These are phyloP conservation scores for Zaprionus lachaisei DNA, from an alignment of 1,140 invertebrate genomes.

Conservation along the genomic window DNA sequence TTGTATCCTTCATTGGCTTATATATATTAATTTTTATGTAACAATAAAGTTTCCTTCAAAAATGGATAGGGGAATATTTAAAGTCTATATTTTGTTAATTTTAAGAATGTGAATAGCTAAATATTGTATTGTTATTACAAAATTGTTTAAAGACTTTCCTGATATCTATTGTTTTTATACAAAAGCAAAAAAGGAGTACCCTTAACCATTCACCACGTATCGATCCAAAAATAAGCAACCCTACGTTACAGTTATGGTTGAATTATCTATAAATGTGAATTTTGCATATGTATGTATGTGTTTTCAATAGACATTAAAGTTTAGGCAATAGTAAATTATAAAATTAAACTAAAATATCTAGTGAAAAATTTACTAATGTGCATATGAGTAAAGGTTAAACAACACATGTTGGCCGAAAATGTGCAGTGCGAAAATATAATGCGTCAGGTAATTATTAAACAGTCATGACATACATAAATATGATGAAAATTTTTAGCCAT, in stretches of 20 bases:
- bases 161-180: neutral
- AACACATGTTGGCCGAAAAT: slow-evolving; percentile 24
- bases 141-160: neutral
- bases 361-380: slow-evolving; percentile 46
- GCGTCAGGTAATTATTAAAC: slow-evolving; percentile 37
- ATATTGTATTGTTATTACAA: too few species aligned
- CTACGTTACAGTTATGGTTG: neutral
- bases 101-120: too few species aligned
- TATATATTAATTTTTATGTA: too few species aligned
- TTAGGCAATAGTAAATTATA: slow-evolving; percentile 42
- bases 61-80: too few species aligned
- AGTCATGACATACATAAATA: slow-evolving; percentile 5
- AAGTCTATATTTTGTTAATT: too few species aligned
- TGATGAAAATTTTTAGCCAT: neutral
- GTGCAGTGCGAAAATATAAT: slow-evolving; percentile 30
- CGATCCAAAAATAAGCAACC: neutral
- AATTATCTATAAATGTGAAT: slow-evolving; percentile 17
- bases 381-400: slow-evolving; percentile 30
- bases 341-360: slow-evolving; percentile 38
- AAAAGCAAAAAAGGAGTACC: neutral
- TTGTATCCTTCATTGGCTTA: neutral
- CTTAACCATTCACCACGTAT: neutral
- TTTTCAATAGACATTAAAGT: slow-evolving; percentile 49
- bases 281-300: slow-evolving; percentile 28
- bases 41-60: too few species aligned